These are phyloP conservation scores for Paramisgurnus dabryanus DNA, from an alignment of 2,113 vertebrate species.

Conservation along the genomic window DNA sequence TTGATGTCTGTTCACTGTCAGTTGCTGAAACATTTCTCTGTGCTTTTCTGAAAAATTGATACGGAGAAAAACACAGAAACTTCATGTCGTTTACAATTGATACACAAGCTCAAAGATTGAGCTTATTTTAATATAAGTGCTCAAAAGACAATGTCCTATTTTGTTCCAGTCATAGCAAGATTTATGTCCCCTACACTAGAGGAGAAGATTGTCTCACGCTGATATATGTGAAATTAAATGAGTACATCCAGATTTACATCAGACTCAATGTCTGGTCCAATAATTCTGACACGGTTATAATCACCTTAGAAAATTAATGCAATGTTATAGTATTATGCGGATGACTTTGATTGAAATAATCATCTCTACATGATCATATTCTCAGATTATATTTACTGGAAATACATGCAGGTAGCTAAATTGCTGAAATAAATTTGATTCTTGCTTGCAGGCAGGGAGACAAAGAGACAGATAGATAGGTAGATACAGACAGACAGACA, in stretches of 20 bases:
- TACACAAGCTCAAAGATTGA: constrained; percentile 6
- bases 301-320: neutral
- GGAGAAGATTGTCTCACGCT: neutral
- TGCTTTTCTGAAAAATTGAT: constrained; percentile 5
- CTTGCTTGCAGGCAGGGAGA: no score
- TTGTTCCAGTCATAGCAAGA: neutral
- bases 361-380: no score
- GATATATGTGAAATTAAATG: constrained; percentile 18
- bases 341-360: neutral
- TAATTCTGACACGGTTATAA: neutral
- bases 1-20: constrained; percentile 13
- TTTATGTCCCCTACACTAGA: neutral
- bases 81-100: constrained; percentile 19
- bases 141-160: neutral
- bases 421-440: no score
- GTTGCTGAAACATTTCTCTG: constrained; percentile 19
- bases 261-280: neutral
- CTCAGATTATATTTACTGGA: no score
- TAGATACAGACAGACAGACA: no score
- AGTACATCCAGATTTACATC: constrained; percentile 10
- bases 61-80: neutral
- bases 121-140: neutral
- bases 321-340: neutral
- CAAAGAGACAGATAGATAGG: no score
- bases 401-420: no score